These are phyloP conservation scores for Cheilinus undulatus DNA, from an alignment of 2,113 vertebrate genomes.

Conservation along the genomic window DNA sequence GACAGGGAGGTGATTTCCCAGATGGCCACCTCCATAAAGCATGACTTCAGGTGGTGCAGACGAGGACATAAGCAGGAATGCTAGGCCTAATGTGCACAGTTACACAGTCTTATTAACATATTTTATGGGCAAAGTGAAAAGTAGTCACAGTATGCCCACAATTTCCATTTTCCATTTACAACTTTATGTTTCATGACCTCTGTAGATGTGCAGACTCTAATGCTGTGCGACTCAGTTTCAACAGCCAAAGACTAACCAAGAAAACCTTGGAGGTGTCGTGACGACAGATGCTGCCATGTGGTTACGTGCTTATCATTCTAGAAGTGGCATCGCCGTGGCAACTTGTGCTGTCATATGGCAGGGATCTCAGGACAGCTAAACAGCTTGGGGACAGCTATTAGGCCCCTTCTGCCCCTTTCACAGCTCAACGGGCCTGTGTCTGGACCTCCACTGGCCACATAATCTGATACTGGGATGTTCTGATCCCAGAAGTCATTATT, in stretches of 20 bases:
- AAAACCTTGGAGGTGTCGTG: conserved; percentile 44
- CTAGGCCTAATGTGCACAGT: conserved; percentile 20
- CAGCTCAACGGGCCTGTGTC: conserved; percentile 19
- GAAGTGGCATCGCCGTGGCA: conserved; percentile 26
- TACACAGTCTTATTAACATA: conserved; percentile 51
- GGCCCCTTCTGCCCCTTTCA: conserved; percentile 35
- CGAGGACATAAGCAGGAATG: conserved; percentile 22
- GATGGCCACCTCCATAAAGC: conserved; percentile 61
- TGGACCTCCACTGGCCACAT: neutral
- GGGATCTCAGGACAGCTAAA: conserved; percentile 50
- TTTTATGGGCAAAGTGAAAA: conserved; percentile 32
- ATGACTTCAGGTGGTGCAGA: conserved; percentile 52
- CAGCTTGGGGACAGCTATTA: conserved; percentile 68
- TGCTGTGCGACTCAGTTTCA: neutral
- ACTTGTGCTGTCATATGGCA: conserved; percentile 38
- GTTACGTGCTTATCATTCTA: conserved; percentile 22
- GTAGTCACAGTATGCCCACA: neutral
- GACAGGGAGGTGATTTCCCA: conserved; percentile 65
- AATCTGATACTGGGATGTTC: neutral
- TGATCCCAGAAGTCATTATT: conserved; percentile 12
- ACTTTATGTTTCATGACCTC: neutral
- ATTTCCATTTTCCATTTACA: neutral
- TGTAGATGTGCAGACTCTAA: neutral
- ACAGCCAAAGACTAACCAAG: neutral
- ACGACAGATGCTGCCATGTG: conserved; percentile 41